Evolutionary conservation across 1,140 invertebrate genomes (phyloP), one percentile per base, ranked within the genome.

Genomic region (Radopholus similis): DNA sequence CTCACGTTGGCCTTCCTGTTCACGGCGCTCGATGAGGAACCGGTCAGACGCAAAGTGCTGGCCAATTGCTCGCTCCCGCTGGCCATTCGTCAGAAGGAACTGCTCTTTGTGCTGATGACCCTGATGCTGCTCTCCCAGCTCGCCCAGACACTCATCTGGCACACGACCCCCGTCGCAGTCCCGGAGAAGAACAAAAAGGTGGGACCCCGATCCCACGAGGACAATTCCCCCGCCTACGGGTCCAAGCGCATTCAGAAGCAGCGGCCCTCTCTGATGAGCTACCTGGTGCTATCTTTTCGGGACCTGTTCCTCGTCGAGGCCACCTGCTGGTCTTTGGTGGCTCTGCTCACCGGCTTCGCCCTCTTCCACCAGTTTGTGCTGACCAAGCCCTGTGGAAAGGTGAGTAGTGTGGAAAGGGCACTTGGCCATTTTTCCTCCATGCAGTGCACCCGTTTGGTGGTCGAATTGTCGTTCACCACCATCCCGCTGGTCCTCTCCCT

Each of bases 1-100:
- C 64, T 32, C 54, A 47, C 15, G 53, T 68, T 68, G 32, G 42
- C 35, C 11, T 68, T 68, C 42, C 55, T 65, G 18, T 68, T 68
- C 51, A 68, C 66, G 32, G 47, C 64, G 11, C 64, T 68, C 54
- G 66, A 68, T 26, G 9, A 54, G 5, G 64, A 47, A 11, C n/a
- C 37, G 9, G 11, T 34, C 18, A 38, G 40, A 21, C 49, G 49
- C 5, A 42, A 38, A 28, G 26, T 51, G 30, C 18, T 68, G 6
- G 37, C n/a, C 11, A 68, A 66, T 37, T 68, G 66, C 15, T 68
- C 66, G 15, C 47, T 68, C 8, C 37, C 35, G 11, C 4, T 68
- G 15, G 66, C 63, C 38, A 62, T 68, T 68, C 58, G 54, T 30
- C 59, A 68, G 28, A 64, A 66, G 34, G 21, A 34, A 15, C 18